phyloP scores from a whole-genome alignment of 2,113 vertebrate species.

The human region GRCh38 chr2:156589501-156590000 shows the following conservation, averaged over 20 bases:
- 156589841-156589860: slow-evolving; percentile 69
- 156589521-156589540: slow-evolving; percentile 59
- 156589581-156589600: slow-evolving; percentile 15
- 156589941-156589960: background rate
- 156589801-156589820: slow-evolving; percentile 86
- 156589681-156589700: slow-evolving; percentile 55
- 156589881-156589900: background rate
- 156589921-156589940: background rate
- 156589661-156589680: background rate
- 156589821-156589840: slow-evolving; percentile 76
- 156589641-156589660: background rate
- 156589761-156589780: slow-evolving; percentile 50
- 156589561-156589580: slow-evolving; percentile 5
- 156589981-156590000: background rate
- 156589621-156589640: background rate
- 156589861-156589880: background rate
- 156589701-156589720: slow-evolving; percentile 58
- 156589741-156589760: slow-evolving; percentile 59
- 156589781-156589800: slow-evolving; percentile 88
- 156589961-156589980: background rate
- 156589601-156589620: background rate
- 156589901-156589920: background rate
- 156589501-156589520: slow-evolving; percentile 40
- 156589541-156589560: background rate
- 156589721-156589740: slow-evolving; percentile 79